A percentile compares a stretch with the other conserved stretches of the same genome.
Conservation (phyloP, 2,113 vertebrate genomes). For the Eretmochelys imbricata region DNA sequence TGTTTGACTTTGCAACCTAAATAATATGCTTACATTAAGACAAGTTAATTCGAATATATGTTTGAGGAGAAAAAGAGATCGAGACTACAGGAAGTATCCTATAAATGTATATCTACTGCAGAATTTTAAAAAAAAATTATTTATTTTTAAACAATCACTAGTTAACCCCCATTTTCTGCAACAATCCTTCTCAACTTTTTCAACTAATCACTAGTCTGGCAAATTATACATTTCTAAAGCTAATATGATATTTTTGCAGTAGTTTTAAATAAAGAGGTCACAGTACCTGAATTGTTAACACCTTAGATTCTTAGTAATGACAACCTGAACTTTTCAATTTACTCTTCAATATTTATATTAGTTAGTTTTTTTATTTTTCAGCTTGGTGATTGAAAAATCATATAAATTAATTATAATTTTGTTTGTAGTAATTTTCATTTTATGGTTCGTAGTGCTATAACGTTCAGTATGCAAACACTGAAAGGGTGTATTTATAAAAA, state of each 20-base stretch:
- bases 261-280: not conserved
- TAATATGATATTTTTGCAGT: not conserved
- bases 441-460: not conserved
- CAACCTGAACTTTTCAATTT: not conserved
- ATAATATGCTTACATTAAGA: not conserved
- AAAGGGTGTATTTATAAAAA: not conserved
- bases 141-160: not conserved
- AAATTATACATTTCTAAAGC: not conserved
- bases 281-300: not conserved
- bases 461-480: not conserved
- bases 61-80: not conserved
- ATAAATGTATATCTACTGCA: not conserved
- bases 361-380: not conserved
- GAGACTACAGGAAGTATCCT: not conserved
- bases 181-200: not conserved
- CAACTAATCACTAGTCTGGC: not conserved
- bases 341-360: not conserved
- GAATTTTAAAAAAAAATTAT: not conserved
- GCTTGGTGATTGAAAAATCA: not conserved
- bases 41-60: not conserved
- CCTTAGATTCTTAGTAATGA: not conserved
- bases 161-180: not conserved
- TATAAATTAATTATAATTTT: not conserved
- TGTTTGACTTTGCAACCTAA: not conserved
- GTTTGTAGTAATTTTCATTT: not conserved